Evolutionary conservation across 2,113 vertebrate species (phyloP).

Genomic region (Colistium nudipinnis): DNA sequence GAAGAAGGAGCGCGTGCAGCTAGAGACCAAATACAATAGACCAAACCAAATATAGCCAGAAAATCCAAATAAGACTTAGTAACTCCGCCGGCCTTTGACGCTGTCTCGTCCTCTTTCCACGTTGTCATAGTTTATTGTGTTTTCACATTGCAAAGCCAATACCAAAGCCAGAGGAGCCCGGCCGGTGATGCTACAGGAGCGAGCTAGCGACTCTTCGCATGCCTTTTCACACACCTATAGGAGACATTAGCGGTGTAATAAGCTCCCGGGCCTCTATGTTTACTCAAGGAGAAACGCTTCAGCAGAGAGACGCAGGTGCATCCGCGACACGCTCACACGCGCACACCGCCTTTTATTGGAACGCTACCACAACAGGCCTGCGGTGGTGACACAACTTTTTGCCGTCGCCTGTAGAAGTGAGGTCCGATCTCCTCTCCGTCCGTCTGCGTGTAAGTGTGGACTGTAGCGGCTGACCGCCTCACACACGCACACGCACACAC

Average conservation of each 20-base stretch:
- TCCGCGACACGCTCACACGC: constrained; percentile 33
- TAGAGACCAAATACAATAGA: constrained; percentile 78
- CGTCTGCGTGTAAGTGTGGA: constrained; percentile 78
- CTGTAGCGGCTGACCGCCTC: constrained; percentile 58
- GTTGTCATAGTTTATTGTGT: constrained; percentile 19
- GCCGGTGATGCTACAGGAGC: constrained; percentile 62
- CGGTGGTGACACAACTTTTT: constrained; percentile 67
- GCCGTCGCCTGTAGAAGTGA: constrained; percentile 42
- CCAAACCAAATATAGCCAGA: constrained; percentile 69
- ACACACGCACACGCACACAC: constrained; percentile 56
- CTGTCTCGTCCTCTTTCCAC: constrained; percentile 42
- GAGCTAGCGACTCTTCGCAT: constrained; percentile 75
- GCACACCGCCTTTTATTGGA: constrained; percentile 41
- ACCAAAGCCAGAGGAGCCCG: constrained; percentile 73
- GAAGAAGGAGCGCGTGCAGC: constrained; percentile 74
- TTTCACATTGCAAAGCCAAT: constrained; percentile 69
- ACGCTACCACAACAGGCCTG: constrained; percentile 44
- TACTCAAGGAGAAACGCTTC: constrained; percentile 66
- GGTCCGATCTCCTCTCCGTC: constrained; percentile 64
- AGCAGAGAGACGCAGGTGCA: constrained; percentile 54
- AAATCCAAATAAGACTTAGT: constrained; percentile 70
- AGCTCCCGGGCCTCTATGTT: constrained; percentile 66
- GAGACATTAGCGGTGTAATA: constrained; percentile 51
- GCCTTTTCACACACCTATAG: constrained; percentile 64
- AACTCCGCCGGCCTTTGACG: constrained; percentile 65